Base-by-base conservation (phyloP, 2,888 invertebrate species). In the Drosophila paranaensis region DNA sequence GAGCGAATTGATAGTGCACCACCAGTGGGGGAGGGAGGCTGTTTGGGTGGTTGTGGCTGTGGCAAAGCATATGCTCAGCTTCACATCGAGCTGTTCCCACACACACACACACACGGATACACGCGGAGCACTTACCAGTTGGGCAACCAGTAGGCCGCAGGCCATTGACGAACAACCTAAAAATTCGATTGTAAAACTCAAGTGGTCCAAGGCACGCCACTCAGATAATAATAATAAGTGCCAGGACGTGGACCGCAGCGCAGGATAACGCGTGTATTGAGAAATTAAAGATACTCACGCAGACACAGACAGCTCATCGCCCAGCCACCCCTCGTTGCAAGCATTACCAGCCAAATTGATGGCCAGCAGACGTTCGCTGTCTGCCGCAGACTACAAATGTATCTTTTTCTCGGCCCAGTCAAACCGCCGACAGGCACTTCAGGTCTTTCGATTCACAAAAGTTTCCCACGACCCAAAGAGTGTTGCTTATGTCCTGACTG, bases 221-320 rank as follows among this genome's bases (percentile, higher is more conserved):
- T 60, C 66, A 71, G 80, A 71, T 71, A 63, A 78, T 80, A 64
- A 78, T 80, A 89, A 87, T 90, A 89, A 90, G 86, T 85, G 81
- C 27, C 60, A 53, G 39, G 57, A 51, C 61, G 6, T 48, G 60
- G 40, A 55, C 79, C 81, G 69, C 75, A 63, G 66, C 68, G 74
- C 78, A 82, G 81, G 73, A 80, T 81, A 81, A 81, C 77, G 71
- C 74, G 48, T 54, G 74, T 72, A 85, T 87, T 84, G 82, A 85
- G 86, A 88, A 90, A 91, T 90, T 88, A 89, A 81, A 89, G 88
- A 82, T 78, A 77, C 82, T 81, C 89, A 88, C 81, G 85, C 83
- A 82, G 70, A 60, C 67, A 50, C 63, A 42, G 13, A n/a, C 50
- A 56, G 51, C 57, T 16, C 20, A 13, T 33, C 37, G 6, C 13